Evolutionary conservation across 2,888 invertebrate genomes (phyloP).

Genomic region (Trimorus sp.): DNA sequence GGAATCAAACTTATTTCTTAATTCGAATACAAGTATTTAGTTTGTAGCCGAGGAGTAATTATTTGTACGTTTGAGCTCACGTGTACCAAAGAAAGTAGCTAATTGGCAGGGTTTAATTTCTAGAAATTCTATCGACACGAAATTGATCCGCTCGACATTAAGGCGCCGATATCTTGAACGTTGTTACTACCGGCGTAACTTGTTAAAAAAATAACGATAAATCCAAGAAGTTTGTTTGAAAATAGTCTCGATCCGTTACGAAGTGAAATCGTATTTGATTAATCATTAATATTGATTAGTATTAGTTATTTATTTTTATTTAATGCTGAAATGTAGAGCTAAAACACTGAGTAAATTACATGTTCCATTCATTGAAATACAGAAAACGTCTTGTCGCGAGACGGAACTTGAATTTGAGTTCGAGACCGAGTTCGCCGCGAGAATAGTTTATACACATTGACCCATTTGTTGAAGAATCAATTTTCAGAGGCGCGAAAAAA

Average conservation of each 20-base stretch:
- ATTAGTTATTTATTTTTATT: no score
- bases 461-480: slow-evolving; percentile 1
- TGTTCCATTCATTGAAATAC: background rate
- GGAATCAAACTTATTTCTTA: slow-evolving; percentile 39
- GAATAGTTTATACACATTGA: slow-evolving; percentile 8
- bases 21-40: slow-evolving; percentile 35
- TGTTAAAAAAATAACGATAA: no score
- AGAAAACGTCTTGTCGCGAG: background rate
- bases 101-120: slow-evolving; percentile 20
- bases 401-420: background rate
- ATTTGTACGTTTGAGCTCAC: slow-evolving; percentile 12
- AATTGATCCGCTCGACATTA: slow-evolving; percentile 29
- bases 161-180: slow-evolving; percentile 7
- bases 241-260: no score
- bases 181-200: background rate
- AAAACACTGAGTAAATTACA: background rate
- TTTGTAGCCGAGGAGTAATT: slow-evolving; percentile 26
- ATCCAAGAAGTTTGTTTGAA: no score
- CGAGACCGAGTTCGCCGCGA: background rate
- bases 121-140: slow-evolving; percentile 19
- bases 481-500: slow-evolving; percentile 4
- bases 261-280: no score
- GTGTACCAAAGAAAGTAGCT: slow-evolving; percentile 15
- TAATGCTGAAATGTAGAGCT: no score
- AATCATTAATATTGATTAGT: no score